Evolutionary conservation across 2,797 vertebrate species (phyloP).

Genomic region (Merluccius polli): DNA sequence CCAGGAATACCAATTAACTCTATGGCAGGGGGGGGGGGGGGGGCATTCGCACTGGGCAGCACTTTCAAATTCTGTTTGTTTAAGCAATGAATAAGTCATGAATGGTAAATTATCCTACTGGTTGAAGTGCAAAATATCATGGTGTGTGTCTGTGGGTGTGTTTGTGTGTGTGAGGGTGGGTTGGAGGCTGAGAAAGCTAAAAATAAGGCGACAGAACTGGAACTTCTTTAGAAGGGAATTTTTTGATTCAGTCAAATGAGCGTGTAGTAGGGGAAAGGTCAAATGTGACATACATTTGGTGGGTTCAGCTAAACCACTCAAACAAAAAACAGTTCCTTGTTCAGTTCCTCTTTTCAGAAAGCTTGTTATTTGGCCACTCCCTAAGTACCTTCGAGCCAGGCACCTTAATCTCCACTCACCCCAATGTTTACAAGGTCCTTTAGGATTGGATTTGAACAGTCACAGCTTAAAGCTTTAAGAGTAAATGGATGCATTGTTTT

Average conservation of each 20-base stretch:
- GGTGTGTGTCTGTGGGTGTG: conserved; percentile 12
- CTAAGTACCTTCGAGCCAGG: background rate
- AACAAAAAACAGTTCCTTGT: no score
- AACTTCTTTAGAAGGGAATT: background rate
- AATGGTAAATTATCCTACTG: conserved; percentile 38
- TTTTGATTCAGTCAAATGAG: background rate
- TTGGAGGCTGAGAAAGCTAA: background rate
- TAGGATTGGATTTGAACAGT: background rate
- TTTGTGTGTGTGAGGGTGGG: conserved; percentile 1
- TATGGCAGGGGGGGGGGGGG: conserved; percentile 12
- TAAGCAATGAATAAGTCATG: conserved; percentile 59
- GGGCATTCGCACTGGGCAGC: conserved; percentile 41
- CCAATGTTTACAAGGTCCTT: background rate
- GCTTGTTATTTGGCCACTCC: no score
- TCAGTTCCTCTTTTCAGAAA: no score
- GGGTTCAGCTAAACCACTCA: no score
- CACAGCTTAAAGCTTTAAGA: background rate
- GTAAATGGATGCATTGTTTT: background rate
- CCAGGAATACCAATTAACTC: conserved; percentile 55
- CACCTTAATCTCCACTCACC: background rate
- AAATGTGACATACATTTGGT: no score
- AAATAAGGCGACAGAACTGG: background rate
- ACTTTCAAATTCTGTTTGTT: conserved; percentile 54
- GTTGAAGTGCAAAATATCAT: conserved; percentile 16
- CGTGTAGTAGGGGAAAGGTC: background rate